Evolutionary conservation across 2,797 vertebrate species (phyloP), one percentile per base, ranked within the genome.

Genomic region (Bovichtus diacanthus): DNA sequence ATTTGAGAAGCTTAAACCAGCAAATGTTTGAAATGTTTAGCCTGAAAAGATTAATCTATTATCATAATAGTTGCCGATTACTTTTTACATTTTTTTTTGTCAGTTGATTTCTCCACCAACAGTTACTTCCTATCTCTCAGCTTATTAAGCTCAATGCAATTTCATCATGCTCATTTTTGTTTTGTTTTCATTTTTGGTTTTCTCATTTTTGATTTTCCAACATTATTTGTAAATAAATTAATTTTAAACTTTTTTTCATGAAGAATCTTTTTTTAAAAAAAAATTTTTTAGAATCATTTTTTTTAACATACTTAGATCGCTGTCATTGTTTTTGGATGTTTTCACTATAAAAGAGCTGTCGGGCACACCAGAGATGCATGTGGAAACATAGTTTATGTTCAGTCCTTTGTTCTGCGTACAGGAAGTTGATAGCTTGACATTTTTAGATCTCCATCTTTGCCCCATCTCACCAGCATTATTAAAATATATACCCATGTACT

Each of bases 391-490:
- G 67, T 80, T 86, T 85, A 54, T 75, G 67, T 84, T 85, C 53
- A 70, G 47, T 86, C 66, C 36, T 47, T 84, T 88, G 53, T 84
- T 64, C 76, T 74, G 60, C 83, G 83, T 70, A 64, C 58, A 79
- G 81, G 58, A 75, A 80, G 67, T 19, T 61, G 47, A 80, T 89
- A 77, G 77, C 67, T 77, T 81, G 49, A 69, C 81, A 62, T 89
- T 58, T 8, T 81, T 86, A 88, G 85, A 82, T 81, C 29, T 77
- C 47, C 79, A 46, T 82, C 70, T 82, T 76, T 84, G 67, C 62
- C 83, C 56, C 60, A 63, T 85, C 60, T 81, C 72, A 70, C 86
- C 78, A 65, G 70, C 89, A 71, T 88, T 82, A 93, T 93, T 93
- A 92, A 94, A 94, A 73, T 75, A 70, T 79, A 80, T 88, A 89